Conservation (phyloP, 1,140 invertebrate genomes). For the Platyscapa corneri region DNA sequence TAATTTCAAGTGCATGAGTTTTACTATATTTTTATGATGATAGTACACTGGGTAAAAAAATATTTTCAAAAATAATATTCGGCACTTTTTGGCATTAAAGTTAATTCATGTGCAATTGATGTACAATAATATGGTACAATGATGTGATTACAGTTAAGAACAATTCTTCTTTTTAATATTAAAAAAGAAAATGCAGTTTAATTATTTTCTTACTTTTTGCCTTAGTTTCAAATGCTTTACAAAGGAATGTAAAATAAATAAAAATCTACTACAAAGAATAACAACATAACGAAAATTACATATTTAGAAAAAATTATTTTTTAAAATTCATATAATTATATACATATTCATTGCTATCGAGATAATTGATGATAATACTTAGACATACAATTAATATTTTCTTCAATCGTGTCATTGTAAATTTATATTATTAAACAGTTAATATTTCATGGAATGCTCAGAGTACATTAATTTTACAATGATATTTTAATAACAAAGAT, state of each 20-base stretch:
- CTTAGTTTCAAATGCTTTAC: conserved; percentile 28
- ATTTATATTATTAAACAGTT: conserved; percentile 21
- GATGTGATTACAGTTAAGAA: conserved; percentile 48
- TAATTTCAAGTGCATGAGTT: background rate
- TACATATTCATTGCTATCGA: conserved; percentile 15
- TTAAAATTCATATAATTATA: conserved; percentile 25
- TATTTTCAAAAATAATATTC: conserved; percentile 63
- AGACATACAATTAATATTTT: background rate
- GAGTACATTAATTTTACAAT: conserved; percentile 56
- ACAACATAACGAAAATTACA: conserved; percentile 17
- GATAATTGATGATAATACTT: conserved; percentile 4
- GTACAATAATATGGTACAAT: background rate
- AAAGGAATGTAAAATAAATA: conserved; percentile 37
- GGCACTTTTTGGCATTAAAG: conserved; percentile 68
- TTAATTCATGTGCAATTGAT: conserved; percentile 55
- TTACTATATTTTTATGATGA: background rate
- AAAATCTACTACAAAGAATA: conserved; percentile 8
- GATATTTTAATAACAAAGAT: conserved; percentile 41
- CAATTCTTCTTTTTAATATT: conserved; percentile 9
- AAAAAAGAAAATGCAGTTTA: conserved; percentile 18
- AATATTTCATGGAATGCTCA: conserved; percentile 36
- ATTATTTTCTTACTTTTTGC: conserved; percentile 25
- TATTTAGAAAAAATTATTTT: conserved; percentile 16
- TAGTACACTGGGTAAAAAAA: conserved; percentile 58
- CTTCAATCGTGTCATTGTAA: too few species aligned